A percentile compares a stretch with the other conserved stretches of the same genome.
phyloP scores from a whole-genome alignment of 2,113 vertebrate genomes.

The Dicentrarchus labrax region DNA sequence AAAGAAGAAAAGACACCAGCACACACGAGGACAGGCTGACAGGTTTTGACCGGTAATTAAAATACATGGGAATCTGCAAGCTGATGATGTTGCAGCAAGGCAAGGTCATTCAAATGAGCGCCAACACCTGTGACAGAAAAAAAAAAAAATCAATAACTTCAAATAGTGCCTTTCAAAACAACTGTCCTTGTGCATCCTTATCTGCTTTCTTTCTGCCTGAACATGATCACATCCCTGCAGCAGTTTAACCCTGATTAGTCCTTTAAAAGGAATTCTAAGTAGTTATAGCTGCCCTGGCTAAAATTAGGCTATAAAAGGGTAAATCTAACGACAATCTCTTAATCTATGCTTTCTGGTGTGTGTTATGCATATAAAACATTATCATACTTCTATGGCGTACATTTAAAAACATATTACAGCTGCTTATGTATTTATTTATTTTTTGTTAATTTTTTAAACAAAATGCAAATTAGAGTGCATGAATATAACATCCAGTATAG shows the following conservation, averaged over 20 bases:
- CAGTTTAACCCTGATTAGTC: slow-evolving; percentile 51
- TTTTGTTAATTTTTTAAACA: not conserved
- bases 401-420: not conserved
- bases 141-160: slow-evolving; percentile 52
- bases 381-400: not conserved
- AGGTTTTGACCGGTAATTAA: not conserved
- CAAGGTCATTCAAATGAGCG: slow-evolving; percentile 34
- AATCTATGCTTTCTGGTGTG: not conserved
- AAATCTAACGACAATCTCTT: not conserved
- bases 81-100: not conserved
- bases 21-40: not conserved
- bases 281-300: not conserved
- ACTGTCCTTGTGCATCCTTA: slow-evolving; percentile 53
- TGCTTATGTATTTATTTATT: not conserved
- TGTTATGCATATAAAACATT: slow-evolving; percentile 4
- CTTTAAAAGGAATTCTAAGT: slow-evolving; percentile 8
- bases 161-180: slow-evolving; percentile 43
- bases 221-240: slow-evolving; percentile 53
- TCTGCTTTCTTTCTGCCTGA: slow-evolving; percentile 30
- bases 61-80: slow-evolving; percentile 11
- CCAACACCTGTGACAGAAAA: not conserved
- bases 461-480: not conserved
- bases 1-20: not conserved
- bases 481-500: not conserved
- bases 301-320: slow-evolving; percentile 8